phyloP scores from a whole-genome alignment of 2,797 vertebrate genomes.

The Alectoris magna region DNA sequence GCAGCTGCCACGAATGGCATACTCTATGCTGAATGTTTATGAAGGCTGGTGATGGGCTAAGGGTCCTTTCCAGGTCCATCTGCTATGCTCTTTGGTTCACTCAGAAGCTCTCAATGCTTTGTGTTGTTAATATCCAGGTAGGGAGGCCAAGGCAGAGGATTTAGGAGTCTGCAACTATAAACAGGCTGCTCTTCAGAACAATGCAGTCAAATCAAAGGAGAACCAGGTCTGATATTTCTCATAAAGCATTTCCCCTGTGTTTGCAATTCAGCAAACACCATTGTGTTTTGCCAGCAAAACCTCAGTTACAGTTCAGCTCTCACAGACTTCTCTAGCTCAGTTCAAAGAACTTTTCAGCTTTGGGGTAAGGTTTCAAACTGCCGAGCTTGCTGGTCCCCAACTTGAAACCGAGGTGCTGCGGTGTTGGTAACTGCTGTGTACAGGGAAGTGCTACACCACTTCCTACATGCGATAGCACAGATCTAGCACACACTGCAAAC shows the following conservation, averaged over 20 bases:
- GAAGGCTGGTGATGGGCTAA: neutral
- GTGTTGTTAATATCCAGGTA: accelerated
- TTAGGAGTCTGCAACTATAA: neutral
- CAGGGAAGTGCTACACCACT: neutral
- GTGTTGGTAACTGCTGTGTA: neutral
- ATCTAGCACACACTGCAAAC: neutral
- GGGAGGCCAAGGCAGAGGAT: neutral
- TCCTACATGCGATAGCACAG: accelerated
- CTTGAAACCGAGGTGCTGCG: neutral
- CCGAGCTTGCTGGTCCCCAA: neutral
- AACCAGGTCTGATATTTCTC: neutral
- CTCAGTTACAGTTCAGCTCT: neutral
- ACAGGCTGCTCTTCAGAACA: neutral
- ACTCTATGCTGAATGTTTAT: neutral
- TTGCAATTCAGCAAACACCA: neutral
- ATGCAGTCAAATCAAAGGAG: neutral
- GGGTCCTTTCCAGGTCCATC: neutral
- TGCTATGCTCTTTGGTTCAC: neutral
- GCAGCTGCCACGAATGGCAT: neutral
- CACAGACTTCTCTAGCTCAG: neutral
- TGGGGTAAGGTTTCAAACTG: neutral
- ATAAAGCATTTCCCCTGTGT: neutral
- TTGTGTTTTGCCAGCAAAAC: accelerated
- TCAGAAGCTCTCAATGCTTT: neutral
- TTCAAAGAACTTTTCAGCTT: neutral